phyloP scores from a whole-genome alignment of 2,797 vertebrate genomes.

The Pteronotus mesoamericanus region DNA sequence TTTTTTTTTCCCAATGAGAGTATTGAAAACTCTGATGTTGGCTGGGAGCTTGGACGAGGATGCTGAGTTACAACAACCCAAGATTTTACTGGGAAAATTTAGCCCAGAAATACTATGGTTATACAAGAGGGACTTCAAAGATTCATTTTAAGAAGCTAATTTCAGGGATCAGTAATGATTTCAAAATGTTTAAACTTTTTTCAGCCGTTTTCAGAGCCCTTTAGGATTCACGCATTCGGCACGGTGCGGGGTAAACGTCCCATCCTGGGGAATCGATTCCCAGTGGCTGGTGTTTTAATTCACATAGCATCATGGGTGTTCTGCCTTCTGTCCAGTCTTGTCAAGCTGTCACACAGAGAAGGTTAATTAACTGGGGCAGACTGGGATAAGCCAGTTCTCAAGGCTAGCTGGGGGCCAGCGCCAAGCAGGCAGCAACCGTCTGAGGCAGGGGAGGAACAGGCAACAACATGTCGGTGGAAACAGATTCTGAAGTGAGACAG shows the following conservation, averaged over 20 bases:
- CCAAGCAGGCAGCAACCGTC: background rate
- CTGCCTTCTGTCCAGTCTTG: constrained; percentile 61
- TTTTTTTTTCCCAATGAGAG: background rate
- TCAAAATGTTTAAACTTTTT: constrained; percentile 12
- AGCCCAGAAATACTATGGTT: constrained; percentile 40
- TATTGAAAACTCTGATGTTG: background rate
- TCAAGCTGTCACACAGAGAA: constrained; percentile 51
- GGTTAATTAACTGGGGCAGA: constrained; percentile 64
- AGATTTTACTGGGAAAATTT: constrained; percentile 26
- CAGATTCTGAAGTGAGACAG: background rate
- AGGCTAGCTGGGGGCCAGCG: background rate
- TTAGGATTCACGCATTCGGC: background rate
- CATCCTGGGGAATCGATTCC: background rate
- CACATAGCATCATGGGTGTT: constrained; percentile 37
- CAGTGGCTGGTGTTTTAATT: constrained; percentile 47
- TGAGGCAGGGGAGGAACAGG: constrained; percentile 31
- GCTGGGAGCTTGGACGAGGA: background rate
- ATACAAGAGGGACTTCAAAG: constrained; percentile 34
- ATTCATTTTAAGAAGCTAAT: constrained; percentile 52
- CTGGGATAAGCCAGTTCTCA: constrained; percentile 45
- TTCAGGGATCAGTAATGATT: constrained; percentile 52
- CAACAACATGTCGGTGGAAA: background rate
- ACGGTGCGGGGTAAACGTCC: background rate
- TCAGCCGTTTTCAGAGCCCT: constrained; percentile 31
- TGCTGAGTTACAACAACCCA: background rate